Evolutionary conservation across 2,113 vertebrate genomes (phyloP).

Genomic region (Camelus dromedarius): DNA sequence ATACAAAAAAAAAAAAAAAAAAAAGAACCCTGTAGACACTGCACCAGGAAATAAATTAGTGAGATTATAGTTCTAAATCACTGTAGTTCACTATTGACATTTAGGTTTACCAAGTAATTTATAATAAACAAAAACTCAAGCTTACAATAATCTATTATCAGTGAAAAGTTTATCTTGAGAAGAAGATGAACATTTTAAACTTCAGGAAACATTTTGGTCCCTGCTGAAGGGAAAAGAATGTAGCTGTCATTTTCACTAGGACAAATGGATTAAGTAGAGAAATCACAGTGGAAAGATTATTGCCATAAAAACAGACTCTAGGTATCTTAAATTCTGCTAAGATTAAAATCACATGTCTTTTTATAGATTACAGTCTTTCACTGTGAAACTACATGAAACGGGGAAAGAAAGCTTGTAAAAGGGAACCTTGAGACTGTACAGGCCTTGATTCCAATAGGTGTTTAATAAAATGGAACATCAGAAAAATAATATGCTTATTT

Average conservation of each 20-base stretch:
- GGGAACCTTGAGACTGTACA: not conserved
- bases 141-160: conserved; percentile 69
- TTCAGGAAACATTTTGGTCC: conserved; percentile 30
- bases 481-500: not conserved
- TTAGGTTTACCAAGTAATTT: conserved; percentile 80
- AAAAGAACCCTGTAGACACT: not conserved
- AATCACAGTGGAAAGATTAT: conserved; percentile 52
- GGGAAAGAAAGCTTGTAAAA: not conserved
- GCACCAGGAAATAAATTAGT: conserved; percentile 6
- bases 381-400: not conserved
- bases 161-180: conserved; percentile 45
- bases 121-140: conserved; percentile 64
- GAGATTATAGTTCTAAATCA: conserved; percentile 29
- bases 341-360: conserved; percentile 13
- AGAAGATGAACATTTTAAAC: conserved; percentile 58
- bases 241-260: conserved; percentile 56
- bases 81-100: conserved; percentile 72
- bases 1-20: too few species aligned
- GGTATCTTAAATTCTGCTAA: not conserved
- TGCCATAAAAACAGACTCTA: not conserved
- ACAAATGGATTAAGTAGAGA: conserved; percentile 34
- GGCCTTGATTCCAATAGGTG: not conserved
- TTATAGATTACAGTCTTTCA: not conserved
- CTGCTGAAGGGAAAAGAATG: conserved; percentile 23
- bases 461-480: not conserved